Evolutionary conservation across 2,888 invertebrate genomes (phyloP), one percentile per base, ranked within the genome.

Genomic region (Drosophila ustulata): DNA sequence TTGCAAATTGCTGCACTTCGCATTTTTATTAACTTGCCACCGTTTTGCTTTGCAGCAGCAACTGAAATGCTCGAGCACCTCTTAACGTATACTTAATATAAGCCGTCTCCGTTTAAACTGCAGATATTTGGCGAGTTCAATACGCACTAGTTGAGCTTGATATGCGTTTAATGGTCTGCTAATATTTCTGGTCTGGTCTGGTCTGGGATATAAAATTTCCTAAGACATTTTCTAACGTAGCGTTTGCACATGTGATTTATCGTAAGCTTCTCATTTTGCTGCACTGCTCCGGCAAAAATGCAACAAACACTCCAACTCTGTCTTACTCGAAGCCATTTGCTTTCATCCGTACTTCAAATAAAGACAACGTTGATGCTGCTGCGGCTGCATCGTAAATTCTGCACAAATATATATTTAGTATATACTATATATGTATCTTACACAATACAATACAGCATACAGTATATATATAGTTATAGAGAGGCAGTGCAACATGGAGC

Each of bases 381-480:
- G 57, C 65, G 55, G 61, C 49, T 78, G 73, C 88, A 87, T 84
- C 82, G 85, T 82, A 82, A 82, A 82, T 84, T 88, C 87, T 63
- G 50, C 30, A 69, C 51, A 67, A 68, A 73, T 66, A 41, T 46
- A 46, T 46, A 41, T 46, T 28, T 46, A 46, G n/a, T 46, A 28
- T 13, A 47, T 30, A 25, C n/a, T 43, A 30, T 43, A 43, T 53
- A 61, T 68, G 59, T 77, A 77, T 58, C 43, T 41, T 51, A 57
- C 34, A 78, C 61, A 73, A 73, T 64, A 67, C 68, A 59, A 76
- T 71, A 63, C 26, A 61, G 55, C 53, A 72, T 62, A 72, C 9
- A 46, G 30, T 77, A 62, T 56, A 67, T 56, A 67, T 63, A 56
- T 34, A 55, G 45, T 61, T 49, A 25, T 59, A 52, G 37, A 34